Percentiles rank a stretch among this genome's conserved stretches.
phyloP scores from a whole-genome alignment of 2,888 invertebrate species.

The Dryococelus australis region DNA sequence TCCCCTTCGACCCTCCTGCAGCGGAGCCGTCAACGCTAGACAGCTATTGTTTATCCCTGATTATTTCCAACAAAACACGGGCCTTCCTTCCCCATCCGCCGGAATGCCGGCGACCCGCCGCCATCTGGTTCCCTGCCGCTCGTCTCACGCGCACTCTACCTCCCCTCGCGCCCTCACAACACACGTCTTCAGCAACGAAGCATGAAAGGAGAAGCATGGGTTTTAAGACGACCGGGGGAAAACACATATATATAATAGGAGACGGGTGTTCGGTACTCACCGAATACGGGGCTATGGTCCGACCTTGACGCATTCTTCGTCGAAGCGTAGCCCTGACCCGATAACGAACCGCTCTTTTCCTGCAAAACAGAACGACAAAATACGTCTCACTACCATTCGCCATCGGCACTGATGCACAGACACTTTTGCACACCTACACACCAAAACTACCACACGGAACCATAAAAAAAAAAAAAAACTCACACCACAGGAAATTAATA shows the following conservation, averaged over 20 bases:
- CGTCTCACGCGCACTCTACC: not conserved
- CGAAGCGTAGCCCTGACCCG: conserved; percentile 66
- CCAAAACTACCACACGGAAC: conserved; percentile 5
- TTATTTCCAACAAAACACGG: conserved; percentile 4
- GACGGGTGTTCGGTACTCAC: conserved; percentile 66
- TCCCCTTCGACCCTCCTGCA: not conserved
- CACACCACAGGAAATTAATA: not conserved
- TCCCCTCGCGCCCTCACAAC: not conserved
- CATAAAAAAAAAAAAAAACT: not conserved
- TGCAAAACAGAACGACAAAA: conserved; percentile 62
- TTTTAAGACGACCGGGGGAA: not conserved
- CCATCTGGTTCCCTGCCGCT: not conserved
- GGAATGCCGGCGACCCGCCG: not conserved
- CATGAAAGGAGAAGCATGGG: not conserved
- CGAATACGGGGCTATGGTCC: conserved; percentile 88
- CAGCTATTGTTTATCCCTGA: conserved; percentile 16
- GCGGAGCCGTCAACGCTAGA: not conserved
- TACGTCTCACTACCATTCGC: conserved; percentile 36
- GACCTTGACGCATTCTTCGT: conserved; percentile 82
- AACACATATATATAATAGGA: not conserved
- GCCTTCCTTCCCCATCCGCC: not conserved
- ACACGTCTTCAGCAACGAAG: not conserved
- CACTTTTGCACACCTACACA: conserved; percentile 31
- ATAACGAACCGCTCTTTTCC: conserved; percentile 75
- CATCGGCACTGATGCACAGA: conserved; percentile 32